Conservation (phyloP, 2,113 vertebrate genomes). For the Canis aureus region DNA sequence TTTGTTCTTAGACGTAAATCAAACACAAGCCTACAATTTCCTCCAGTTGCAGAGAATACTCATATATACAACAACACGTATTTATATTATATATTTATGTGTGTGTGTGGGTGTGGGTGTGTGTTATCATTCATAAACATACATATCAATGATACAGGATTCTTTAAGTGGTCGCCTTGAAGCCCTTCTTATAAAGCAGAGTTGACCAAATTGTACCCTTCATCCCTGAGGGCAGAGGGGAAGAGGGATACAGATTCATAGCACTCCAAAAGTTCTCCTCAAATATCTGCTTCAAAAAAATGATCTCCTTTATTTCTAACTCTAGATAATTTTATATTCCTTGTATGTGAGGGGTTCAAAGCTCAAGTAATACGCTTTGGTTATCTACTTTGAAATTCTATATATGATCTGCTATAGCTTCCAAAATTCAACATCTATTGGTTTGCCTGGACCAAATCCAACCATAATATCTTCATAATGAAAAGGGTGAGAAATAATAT, state of each 20-base stretch:
- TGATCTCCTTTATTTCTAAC: neutral
- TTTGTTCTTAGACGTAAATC: neutral
- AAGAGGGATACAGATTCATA: neutral
- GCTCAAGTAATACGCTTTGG: neutral
- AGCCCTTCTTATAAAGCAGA: neutral
- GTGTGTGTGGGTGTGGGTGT: neutral
- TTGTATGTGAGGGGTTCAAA: neutral
- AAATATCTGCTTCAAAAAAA: neutral
- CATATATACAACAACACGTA: neutral
- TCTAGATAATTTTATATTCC: neutral
- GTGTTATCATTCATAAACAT: neutral
- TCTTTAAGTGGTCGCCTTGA: neutral
- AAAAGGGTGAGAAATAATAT: neutral
- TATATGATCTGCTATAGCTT: neutral
- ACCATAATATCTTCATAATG: neutral
- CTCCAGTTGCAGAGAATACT: neutral
- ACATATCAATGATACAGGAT: neutral
- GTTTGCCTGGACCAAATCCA: neutral
- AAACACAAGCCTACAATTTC: neutral
- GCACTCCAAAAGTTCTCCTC: neutral
- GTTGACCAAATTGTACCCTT: neutral
- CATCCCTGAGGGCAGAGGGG: neutral
- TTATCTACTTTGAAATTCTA: neutral
- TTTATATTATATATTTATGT: neutral
- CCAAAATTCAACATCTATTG: neutral